Conservation (phyloP, 2,797 vertebrate genomes). For the Spinus olivaceus region DNA sequence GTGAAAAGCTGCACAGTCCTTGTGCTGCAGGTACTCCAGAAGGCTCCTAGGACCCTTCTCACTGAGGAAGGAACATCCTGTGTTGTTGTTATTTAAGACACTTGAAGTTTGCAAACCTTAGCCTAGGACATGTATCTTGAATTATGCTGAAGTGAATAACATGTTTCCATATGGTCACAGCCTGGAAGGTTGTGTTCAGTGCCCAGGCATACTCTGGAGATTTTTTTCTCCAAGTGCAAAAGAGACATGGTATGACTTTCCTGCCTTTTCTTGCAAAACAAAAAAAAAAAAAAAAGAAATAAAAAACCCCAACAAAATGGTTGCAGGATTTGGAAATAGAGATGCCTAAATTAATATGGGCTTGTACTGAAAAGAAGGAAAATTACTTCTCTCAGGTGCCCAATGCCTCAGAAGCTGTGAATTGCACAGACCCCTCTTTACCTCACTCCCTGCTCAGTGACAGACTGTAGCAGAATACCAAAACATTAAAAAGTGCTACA, state of each 20-base stretch:
- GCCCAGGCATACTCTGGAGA: neutral
- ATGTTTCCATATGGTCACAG: conserved; percentile 47
- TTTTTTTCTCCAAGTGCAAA: neutral
- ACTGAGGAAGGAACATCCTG: neutral
- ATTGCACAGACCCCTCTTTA: neutral
- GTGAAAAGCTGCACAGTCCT: conserved; percentile 60
- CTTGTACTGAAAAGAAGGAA: conserved; percentile 26
- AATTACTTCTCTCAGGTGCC: conserved; percentile 30
- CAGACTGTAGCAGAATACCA: conserved; percentile 37
- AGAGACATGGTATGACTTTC: neutral
- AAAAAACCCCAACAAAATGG: neutral
- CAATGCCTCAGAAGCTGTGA: neutral
- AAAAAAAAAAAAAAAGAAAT: neutral
- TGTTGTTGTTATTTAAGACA: neutral
- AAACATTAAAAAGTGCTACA: conserved; percentile 48
- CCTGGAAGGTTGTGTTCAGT: conserved; percentile 34
- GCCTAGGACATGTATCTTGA: neutral
- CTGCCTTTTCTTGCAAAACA: neutral
- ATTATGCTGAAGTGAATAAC: conserved; percentile 30
- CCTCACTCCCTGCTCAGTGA: neutral
- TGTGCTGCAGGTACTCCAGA: conserved; percentile 38
- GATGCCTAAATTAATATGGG: conserved; percentile 34
- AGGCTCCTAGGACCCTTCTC: conserved; percentile 23
- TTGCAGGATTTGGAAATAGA: conserved; percentile 18
- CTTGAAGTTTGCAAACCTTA: neutral